Base-by-base conservation (phyloP, 2,888 invertebrate genomes). In the Drosophila niveifrons region DNA sequence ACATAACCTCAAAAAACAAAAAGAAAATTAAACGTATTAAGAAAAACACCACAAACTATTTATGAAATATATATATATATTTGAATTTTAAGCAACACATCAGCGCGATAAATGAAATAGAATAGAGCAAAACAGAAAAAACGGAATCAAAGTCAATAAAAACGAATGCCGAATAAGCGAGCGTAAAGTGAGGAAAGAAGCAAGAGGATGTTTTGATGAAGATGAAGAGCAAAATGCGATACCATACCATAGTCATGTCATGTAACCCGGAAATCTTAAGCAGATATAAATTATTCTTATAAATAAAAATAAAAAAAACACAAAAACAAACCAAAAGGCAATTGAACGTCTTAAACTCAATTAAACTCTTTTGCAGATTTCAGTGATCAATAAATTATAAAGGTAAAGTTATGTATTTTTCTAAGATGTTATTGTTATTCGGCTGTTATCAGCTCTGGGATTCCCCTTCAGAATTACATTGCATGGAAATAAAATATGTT, bases 201-300 rank as follows among this genome's bases (percentile, higher is more conserved):
- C 47, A 9, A 36, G 57, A 53, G 23, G 28, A 41, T 47, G 28
- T 3, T 23, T 15, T 29, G 28, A 50, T 17, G 58, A 62, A 18
- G 28, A 43, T 18, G 48, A 11, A 41, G 15, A 41, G 39, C n/a
- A 55, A 67, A 58, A 52, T 70, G 78, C 67, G 85, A 85, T 82
- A 85, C 78, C 77, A 88, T 85, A 88, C 88, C 90, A 89, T 88
- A 88, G 88, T 80, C 88, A 82, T 76, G 85, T 82, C 83, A 89
- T 90, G 80, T 88, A 88, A 82, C 67, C 83, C 78, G 70, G 69
- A 86, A 80, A 81, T 78, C 81, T 77, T 91, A 90, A 90, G 88
- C 89, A 91, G 90, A 90, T 89, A 82, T 90, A 90, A 89, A 90
- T 90, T 90, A 90, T 90, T 90, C 90, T 90, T 90, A 90, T 90